phyloP scores from a whole-genome alignment of 2,797 vertebrate species.

The Anomalospiza imberbis region DNA sequence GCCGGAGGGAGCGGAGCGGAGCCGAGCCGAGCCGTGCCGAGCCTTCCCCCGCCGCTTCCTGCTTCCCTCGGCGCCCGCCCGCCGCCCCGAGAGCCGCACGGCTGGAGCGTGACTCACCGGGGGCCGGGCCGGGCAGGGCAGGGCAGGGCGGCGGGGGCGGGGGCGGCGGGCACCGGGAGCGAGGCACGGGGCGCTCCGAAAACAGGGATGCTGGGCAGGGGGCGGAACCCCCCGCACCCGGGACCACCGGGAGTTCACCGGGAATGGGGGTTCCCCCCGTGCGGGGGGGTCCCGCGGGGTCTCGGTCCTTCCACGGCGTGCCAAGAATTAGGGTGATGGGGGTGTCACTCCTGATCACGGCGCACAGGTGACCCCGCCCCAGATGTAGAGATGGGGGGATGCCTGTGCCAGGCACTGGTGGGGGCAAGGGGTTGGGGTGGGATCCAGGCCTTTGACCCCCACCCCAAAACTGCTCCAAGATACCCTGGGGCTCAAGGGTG shows the following conservation, averaged over 20 bases:
- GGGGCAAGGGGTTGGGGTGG: background rate
- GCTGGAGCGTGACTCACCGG: conserved; percentile 42
- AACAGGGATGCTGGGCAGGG: background rate
- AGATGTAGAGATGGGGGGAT: background rate
- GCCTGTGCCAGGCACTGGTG: background rate
- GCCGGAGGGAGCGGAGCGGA: background rate
- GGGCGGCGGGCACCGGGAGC: background rate
- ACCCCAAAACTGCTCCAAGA: background rate
- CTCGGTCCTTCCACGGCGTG: background rate
- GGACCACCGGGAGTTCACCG: background rate
- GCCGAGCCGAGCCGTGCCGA: background rate
- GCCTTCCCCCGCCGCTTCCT: background rate
- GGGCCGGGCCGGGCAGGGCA: conserved; percentile 22
- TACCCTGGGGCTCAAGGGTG: background rate
- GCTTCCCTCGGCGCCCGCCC: background rate
- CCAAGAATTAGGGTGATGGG: background rate
- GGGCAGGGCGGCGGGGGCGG: background rate
- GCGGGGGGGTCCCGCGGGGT: background rate
- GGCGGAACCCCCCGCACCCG: background rate
- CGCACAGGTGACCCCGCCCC: background rate
- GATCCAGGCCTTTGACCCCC: background rate
- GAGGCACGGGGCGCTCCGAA: too few species aligned
- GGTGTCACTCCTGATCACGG: background rate
- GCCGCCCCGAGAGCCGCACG: background rate
- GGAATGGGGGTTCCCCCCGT: background rate